Base-by-base conservation (phyloP, 2,888 invertebrate species). In the Boloria euphrosyne region DNA sequence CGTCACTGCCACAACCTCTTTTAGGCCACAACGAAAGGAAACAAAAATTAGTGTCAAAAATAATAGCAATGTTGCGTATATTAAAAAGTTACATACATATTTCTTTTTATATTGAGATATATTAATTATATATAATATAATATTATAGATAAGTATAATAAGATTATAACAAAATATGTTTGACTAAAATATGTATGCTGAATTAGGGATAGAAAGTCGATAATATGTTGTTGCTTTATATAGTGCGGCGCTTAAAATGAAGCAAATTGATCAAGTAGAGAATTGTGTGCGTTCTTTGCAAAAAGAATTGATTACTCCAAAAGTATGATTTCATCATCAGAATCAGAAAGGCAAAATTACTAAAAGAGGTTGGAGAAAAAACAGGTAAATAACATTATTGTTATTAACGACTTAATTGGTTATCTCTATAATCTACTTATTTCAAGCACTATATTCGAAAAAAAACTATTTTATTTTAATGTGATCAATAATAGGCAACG, bases 211-310 rank as follows among this genome's bases (percentile, higher is more conserved):
- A 22, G 87, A 87, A 76, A 90, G 90, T 0, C 81, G 86, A 1
- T n/a, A n/a, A n/a, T 90, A 89, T 55, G 89, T 89, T 4, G 69
- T 84, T 3, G 89, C 90, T 1, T 71, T 90, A 2, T 90, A 84
- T 67, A 86, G 87, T 47, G 89, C 88, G 4, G 83, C 84, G 27
- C 62, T 75, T 1, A 79, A 87, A 70, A 79, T 73, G 76, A 80
- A 84, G 0, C 76, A 90, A 65, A 65, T 89, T 2, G 85, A 89
- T 0, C 75, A 79, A 10, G 83, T 83, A 2, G 89, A 89, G 62
- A 77, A 81, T 70, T 72, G 81, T 72, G 72, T 90, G 0, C 73
- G 74, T 16, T 58, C 13, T 0, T 62, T 90, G 3, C 79, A 79
- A 62, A 81, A 80, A 55, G 76, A 80, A 66, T 72, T 89, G 0